Evolutionary conservation across 2,113 vertebrate genomes (phyloP).

Genomic region (Nesoenas mayeri): DNA sequence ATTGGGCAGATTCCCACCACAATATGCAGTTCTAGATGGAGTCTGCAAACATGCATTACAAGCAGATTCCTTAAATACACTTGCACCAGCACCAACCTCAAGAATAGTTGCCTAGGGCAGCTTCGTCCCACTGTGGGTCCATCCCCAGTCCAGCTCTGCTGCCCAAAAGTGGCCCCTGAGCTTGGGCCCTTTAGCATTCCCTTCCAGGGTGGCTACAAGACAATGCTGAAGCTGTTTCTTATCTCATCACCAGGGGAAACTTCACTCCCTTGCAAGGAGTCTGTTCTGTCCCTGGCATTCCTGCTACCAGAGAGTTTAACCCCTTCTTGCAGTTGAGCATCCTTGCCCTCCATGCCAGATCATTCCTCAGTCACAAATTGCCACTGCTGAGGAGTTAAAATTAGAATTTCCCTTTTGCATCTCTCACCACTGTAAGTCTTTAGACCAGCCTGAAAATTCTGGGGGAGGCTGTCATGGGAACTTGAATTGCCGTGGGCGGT

Average conservation of each 20-base stretch:
- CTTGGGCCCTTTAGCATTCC: not conserved
- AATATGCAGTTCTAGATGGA: rapidly evolving
- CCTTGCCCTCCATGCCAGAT: not conserved
- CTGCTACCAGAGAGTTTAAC: not conserved
- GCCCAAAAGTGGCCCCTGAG: not conserved
- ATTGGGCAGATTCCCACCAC: not conserved
- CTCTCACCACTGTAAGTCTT: not conserved
- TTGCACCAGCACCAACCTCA: not conserved
- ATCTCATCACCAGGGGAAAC: not conserved
- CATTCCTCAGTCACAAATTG: not conserved
- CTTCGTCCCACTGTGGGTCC: not conserved
- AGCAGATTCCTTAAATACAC: not conserved
- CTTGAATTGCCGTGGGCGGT: not conserved
- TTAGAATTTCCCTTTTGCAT: not conserved
- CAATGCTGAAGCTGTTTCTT: not conserved
- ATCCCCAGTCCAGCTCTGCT: not conserved
- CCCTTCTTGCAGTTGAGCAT: not conserved
- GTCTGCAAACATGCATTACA: not conserved
- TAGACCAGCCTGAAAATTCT: not conserved
- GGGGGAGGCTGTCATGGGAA: not conserved
- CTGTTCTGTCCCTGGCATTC: not conserved
- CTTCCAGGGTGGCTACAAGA: not conserved
- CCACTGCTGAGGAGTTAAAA: not conserved
- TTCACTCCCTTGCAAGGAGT: not conserved
- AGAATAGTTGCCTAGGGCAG: not conserved